Base-by-base conservation (phyloP, 1,140 invertebrate genomes). In the Drosophila ironensis region DNA sequence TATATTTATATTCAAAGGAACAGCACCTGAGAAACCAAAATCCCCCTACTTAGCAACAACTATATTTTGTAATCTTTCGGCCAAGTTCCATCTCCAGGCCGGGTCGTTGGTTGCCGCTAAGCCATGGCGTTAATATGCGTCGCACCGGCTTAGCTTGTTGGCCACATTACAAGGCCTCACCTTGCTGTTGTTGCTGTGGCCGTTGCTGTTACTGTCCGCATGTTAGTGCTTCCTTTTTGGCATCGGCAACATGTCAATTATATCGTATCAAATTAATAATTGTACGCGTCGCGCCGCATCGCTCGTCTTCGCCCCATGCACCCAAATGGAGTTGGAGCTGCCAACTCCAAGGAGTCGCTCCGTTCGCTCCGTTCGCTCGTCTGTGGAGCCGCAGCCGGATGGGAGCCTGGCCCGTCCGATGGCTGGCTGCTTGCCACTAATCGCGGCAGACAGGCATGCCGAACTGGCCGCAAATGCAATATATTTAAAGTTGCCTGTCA, bases 201-300 rank as follows among this genome's bases (percentile, higher is more conserved):
- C 17, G 24, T 4, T 46, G 33, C 27, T 51, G 44, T 60, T 47
- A 44, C 12, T 42, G 52, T 17, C 76, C 54, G 47, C 69, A 82
- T 81, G 67, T 82, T 82, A 77, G 72, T 82, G 77, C 78, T 84
- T 82, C 78, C 77, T 82, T 82, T 70, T 84, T 82, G 77, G 77
- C 78, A 81, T 87, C 84, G 84, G 68, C 82, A 87, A 87, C 82
- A 87, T 87, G 82, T 87, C 82, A 87, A 87, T 87, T 87, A 87
- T 87, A 82, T 87, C 82, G 73, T 87, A 87, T 87, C 82, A 87
- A 87, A 87, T 87, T 87, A 87, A 87, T 87, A 87, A 87, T 87
- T 87, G 82, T 86, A 87, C 78, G 69, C 67, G 78, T 71, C 61
- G 67, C 68, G 66, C 59, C 54, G 63, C 67, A 81, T 81, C 64